These are phyloP conservation scores for Octopus bimaculoides DNA, from an alignment of 1,140 invertebrate species.

Conservation along the genomic window DNA sequence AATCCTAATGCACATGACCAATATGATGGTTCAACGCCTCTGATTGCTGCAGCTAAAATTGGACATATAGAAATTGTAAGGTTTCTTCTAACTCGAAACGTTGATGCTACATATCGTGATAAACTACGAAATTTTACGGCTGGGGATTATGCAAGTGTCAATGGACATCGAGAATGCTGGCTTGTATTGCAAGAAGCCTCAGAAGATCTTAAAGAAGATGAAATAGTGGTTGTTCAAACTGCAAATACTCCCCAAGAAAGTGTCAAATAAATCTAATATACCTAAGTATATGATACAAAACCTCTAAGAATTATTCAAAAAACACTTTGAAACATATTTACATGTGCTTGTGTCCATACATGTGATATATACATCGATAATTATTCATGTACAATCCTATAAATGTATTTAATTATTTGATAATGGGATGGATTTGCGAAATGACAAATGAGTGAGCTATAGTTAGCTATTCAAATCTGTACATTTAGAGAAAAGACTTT, in stretches of 20 bases:
- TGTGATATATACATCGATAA: not conserved
- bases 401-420: too few species aligned
- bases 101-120: not conserved
- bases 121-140: conserved; percentile 13
- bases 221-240: not conserved
- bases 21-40: conserved; percentile 12
- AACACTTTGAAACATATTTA: not conserved
- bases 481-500: too few species aligned
- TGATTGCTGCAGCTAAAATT: not conserved
- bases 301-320: not conserved
- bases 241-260: not conserved
- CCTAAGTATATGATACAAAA: not conserved
- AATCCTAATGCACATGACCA: not conserved
- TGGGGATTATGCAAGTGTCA: not conserved
- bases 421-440: too few species aligned
- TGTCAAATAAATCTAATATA: not conserved
- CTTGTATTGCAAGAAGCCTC: not conserved
- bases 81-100: not conserved
- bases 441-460: too few species aligned
- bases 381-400: not conserved
- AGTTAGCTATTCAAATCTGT: too few species aligned
- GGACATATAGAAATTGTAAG: not conserved
- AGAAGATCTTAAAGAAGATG: not conserved
- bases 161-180: not conserved
- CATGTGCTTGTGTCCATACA: not conserved